Evolutionary conservation across 1,140 invertebrate genomes (phyloP), one percentile per base, ranked within the genome.

Genomic region (Micrasema longulum): DNA sequence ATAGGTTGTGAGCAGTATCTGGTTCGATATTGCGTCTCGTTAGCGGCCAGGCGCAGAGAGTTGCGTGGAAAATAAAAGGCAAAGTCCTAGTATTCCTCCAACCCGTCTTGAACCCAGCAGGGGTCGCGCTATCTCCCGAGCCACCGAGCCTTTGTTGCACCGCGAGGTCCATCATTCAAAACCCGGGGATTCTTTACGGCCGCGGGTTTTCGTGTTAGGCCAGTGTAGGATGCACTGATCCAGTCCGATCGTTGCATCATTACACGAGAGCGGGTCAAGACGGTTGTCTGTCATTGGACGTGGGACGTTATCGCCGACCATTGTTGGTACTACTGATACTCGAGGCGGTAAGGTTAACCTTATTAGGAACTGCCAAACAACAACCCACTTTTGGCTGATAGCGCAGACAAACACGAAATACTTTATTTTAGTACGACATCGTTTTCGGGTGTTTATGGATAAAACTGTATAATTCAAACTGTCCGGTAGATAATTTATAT

Each of bases 71-170:
- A 52, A 52, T 52, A 52, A 23, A 52, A 52, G 22, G 48, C 18
- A 4, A 18, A 52, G 52, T 22, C 26, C 4, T 14, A 55, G 52
- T 38, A 71, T 71, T 65, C 62, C 57, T 71, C 55, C 62, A 41
- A 23, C 20, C 55, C 31, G 35, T 35, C 18, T 11, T 45, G 38
- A 26, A 35, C 26, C 23, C 62, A 64, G 69, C 69, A 36, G 60
- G 70, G 63, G 63, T 62, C 57, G 31, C n/a, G 16, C 57, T 62
- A 62, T 62, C 57, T 62, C 35, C 18, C 35, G 20, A 20, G 20
- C 57, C 57, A 62, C 57, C 36, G n/a, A 31, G 53, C 66, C 68
- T 70, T 70, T 70, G 60, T 71, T 63, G 69, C 60, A 65, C 60
- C 69, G 69, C 68, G 11, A 48, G 22, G 26, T 35, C 66, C 66